Evolutionary conservation across 1,140 invertebrate species (phyloP).

Genomic region (Drosophila rufa): DNA sequence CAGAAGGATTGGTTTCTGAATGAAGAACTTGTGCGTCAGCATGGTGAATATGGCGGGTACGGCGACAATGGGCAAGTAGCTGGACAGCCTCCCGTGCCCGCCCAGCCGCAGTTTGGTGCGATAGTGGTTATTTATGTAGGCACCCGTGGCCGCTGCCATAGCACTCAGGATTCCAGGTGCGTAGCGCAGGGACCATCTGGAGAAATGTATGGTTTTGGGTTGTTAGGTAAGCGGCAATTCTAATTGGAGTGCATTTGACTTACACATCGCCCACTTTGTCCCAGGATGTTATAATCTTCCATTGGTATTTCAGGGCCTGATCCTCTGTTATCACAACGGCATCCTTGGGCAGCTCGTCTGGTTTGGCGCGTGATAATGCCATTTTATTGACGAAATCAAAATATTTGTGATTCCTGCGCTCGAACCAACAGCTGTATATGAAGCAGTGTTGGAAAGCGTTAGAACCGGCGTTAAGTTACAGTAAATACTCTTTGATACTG

Average conservation of each 20-base stretch:
- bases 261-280: constrained; percentile 84
- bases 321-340: constrained; percentile 85
- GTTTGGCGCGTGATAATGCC: constrained; percentile 60
- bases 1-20: constrained; percentile 81
- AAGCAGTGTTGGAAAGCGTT: constrained; percentile 8
- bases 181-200: constrained; percentile 85
- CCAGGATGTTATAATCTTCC: constrained; percentile 85
- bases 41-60: constrained; percentile 84
- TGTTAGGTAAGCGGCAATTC: constrained; percentile 57
- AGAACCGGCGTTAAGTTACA: constrained; percentile 10
- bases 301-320: constrained; percentile 85
- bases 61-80: constrained; percentile 85
- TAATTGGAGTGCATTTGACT: constrained; percentile 24
- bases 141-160: constrained; percentile 72
- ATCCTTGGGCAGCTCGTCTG: constrained; percentile 76
- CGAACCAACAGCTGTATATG: constrained; percentile 43
- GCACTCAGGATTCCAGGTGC: constrained; percentile 71
- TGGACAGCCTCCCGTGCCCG: constrained; percentile 79
- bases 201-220: constrained; percentile 1
- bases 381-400: constrained; percentile 40
- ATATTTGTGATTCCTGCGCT: constrained; percentile 1
- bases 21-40: constrained; percentile 84
- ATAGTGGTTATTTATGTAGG: constrained; percentile 85
- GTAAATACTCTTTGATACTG: not conserved
- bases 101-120: constrained; percentile 79